Conservation (phyloP, 2,113 vertebrate genomes). For the Neolamprologus caudopunctatus region DNA sequence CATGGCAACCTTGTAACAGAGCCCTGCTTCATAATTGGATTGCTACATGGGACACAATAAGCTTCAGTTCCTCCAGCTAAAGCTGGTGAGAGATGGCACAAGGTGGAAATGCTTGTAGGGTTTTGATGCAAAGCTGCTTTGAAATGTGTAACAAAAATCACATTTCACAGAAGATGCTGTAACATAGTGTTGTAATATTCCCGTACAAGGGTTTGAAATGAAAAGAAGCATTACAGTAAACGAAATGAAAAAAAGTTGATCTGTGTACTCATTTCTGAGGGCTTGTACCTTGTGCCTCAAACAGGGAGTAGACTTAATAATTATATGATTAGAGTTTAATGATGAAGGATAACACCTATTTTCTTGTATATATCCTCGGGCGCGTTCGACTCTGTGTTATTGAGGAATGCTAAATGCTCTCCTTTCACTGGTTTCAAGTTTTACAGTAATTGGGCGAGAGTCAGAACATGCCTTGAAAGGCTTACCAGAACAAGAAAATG, state of each 20-base stretch:
- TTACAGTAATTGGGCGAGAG: not conserved
- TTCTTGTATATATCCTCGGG: not conserved
- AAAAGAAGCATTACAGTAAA: not conserved
- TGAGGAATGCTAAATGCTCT: not conserved
- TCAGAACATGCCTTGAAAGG: not conserved
- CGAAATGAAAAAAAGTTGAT: not conserved
- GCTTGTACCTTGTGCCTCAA: not conserved
- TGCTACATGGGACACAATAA: constrained; percentile 23
- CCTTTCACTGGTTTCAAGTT: not conserved
- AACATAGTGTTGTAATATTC: not conserved
- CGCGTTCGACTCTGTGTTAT: not conserved
- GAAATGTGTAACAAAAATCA: not conserved
- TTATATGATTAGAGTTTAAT: not conserved
- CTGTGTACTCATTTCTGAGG: not conserved
- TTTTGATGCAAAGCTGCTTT: not conserved
- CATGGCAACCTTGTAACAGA: constrained; percentile 53
- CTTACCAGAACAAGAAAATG: not conserved
- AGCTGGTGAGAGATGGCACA: not conserved
- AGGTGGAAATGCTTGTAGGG: not conserved
- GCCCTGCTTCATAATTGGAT: constrained; percentile 62
- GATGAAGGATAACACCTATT: constrained; percentile 1
- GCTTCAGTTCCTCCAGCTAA: constrained; percentile 1
- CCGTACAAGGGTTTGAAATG: not conserved
- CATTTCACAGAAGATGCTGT: not conserved
- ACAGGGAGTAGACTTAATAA: not conserved